Percentiles rank a stretch among this genome's conserved stretches.
These are phyloP conservation scores for Capitulum mitella DNA, from an alignment of 2,888 invertebrate species.

Conservation along the genomic window DNA sequence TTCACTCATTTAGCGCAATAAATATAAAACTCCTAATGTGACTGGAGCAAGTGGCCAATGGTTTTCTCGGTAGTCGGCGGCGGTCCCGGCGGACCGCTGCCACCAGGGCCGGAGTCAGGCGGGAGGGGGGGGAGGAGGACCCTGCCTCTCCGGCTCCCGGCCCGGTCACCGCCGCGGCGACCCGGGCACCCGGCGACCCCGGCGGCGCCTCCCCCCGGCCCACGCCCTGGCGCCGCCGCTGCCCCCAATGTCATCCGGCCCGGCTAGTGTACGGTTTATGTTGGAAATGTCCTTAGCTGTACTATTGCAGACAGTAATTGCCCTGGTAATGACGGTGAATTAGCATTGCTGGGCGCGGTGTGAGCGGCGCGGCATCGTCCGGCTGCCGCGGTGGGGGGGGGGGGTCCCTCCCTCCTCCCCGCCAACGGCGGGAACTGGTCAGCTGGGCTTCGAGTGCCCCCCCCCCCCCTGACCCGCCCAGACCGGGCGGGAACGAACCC, in stretches of 20 bases:
- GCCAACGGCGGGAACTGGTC: background rate
- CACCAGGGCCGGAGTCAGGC: too few relatives aligned
- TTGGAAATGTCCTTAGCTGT: slow-evolving; percentile 8
- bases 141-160: too few relatives aligned
- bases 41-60: too few relatives aligned
- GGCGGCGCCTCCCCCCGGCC: too few relatives aligned
- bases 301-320: slow-evolving; percentile 19
- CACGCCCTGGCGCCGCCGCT: background rate
- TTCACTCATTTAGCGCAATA: too few relatives aligned
- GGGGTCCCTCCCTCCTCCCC: too few relatives aligned
- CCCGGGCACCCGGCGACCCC: too few relatives aligned
- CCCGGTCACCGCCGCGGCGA: too few relatives aligned
- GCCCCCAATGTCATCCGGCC: background rate
- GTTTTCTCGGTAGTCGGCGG: background rate
- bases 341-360: background rate
- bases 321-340: slow-evolving; percentile 1
- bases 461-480: background rate
- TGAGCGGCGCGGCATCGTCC: background rate
- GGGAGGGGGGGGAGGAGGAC: too few relatives aligned
- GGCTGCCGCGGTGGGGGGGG: background rate
- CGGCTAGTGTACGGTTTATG: slow-evolving; percentile 7
- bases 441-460: background rate
- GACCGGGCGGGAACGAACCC: background rate
- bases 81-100: too few relatives aligned
- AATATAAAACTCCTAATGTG: too few relatives aligned